phyloP scores from a whole-genome alignment of 2,888 invertebrate species.

The Metellina segmentata region DNA sequence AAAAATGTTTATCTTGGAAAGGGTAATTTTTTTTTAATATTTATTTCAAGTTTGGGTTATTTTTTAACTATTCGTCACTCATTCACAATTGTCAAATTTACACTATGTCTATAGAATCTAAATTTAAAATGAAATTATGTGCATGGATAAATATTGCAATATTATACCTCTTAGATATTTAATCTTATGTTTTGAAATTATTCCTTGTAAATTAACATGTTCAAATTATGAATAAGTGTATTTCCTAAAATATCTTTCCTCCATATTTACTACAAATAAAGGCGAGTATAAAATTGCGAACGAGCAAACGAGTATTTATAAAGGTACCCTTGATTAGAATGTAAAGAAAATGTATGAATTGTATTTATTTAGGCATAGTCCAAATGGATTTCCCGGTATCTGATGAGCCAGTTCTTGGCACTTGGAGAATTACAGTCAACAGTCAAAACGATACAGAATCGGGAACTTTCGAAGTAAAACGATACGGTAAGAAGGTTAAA shows the following conservation, averaged over 20 bases:
- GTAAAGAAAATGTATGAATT: not conserved
- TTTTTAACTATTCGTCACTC: too few species aligned
- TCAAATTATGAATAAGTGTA: too few species aligned
- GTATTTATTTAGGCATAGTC: slow-evolving; percentile 78
- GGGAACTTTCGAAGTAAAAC: slow-evolving; percentile 52
- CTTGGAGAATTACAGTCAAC: slow-evolving; percentile 80
- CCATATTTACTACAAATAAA: not conserved
- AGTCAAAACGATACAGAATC: slow-evolving; percentile 55
- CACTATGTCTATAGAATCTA: too few species aligned
- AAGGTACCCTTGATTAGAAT: too few species aligned
- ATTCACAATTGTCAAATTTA: too few species aligned
- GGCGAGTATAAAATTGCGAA: too few species aligned
- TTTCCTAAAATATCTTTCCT: too few species aligned
- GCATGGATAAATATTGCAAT: not conserved
- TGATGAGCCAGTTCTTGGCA: slow-evolving; percentile 81
- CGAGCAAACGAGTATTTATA: too few species aligned
- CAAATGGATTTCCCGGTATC: slow-evolving; percentile 80
- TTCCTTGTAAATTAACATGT: not conserved
- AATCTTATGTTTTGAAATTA: not conserved
- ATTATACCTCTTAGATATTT: not conserved
- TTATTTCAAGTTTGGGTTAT: not conserved
- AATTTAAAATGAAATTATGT: too few species aligned
- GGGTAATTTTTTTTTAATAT: slow-evolving; percentile 37
- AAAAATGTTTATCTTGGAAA: slow-evolving; percentile 78
- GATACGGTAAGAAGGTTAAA: slow-evolving; percentile 51